These are phyloP conservation scores for Eustalomyia histrio DNA, from an alignment of 2,888 invertebrate genomes.

Conservation along the genomic window DNA sequence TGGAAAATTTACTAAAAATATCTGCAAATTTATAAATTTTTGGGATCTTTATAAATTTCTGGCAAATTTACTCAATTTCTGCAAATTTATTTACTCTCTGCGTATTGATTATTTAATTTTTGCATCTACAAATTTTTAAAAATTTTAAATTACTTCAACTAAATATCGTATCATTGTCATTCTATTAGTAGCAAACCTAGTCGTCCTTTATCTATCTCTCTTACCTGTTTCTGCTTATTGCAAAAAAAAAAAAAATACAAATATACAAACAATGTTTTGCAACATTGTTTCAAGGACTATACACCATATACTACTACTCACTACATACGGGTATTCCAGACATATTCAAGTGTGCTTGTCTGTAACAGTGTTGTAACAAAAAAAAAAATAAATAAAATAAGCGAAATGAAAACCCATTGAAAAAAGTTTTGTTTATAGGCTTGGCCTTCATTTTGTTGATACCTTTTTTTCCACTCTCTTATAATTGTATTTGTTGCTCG, in stretches of 20 bases:
- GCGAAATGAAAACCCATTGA: background rate
- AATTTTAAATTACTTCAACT: too few species aligned
- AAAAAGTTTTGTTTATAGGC: constrained; percentile 39
- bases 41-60: too few species aligned
- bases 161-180: too few species aligned
- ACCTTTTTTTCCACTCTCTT: constrained; percentile 5
- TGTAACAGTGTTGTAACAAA: constrained; percentile 47
- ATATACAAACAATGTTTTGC: constrained; percentile 31
- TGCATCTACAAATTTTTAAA: too few species aligned
- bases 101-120: too few species aligned
- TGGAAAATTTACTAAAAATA: too few species aligned
- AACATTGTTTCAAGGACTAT: constrained; percentile 51
- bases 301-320: constrained; percentile 4
- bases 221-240: background rate
- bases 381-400: background rate
- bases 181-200: too few species aligned
- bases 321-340: constrained; percentile 25
- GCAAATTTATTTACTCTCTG: too few species aligned
- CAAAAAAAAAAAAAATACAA: background rate
- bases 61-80: too few species aligned
- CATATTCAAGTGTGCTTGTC: constrained; percentile 57
- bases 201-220: background rate
- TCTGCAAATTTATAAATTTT: too few species aligned
- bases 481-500: constrained; percentile 52
- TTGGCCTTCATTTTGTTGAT: constrained; percentile 54